Evolutionary conservation across 2,797 vertebrate species (phyloP).

Genomic region (Onychomys torridus): DNA sequence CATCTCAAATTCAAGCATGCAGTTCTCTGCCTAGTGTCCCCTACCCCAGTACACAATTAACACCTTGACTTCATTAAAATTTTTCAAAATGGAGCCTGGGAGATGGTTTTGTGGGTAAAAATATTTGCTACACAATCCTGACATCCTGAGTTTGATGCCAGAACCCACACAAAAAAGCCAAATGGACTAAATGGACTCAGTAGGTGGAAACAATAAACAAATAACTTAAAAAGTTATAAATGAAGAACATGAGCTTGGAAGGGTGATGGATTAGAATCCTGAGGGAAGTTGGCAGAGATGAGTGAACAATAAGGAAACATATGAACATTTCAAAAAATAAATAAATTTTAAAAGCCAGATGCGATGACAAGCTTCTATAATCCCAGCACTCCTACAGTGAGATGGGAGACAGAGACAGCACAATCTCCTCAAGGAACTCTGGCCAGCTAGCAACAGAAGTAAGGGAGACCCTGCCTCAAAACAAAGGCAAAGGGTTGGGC

Average conservation of each 20-base stretch:
- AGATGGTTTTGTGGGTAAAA: neutral
- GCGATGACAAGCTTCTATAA: neutral
- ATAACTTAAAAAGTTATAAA: neutral
- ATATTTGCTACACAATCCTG: neutral
- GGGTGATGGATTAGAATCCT: no score
- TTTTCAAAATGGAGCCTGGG: neutral
- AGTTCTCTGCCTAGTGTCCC: neutral
- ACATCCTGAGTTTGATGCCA: neutral
- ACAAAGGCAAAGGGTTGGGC: neutral
- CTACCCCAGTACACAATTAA: neutral
- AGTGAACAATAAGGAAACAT: neutral
- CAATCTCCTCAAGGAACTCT: neutral
- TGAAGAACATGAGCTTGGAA: neutral
- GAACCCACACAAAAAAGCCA: neutral
- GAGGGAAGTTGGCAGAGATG: neutral
- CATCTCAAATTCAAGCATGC: neutral
- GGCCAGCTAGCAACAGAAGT: neutral
- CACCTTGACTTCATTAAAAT: constrained; percentile 16
- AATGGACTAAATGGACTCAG: neutral
- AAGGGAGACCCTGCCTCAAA: neutral
- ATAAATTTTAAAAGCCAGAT: neutral
- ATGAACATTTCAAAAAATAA: neutral
- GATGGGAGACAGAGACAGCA: neutral
- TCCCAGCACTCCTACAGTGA: neutral
- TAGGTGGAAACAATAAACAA: neutral